phyloP scores from a whole-genome alignment of 2,113 vertebrate genomes.

The Pleuronectes platessa region DNA sequence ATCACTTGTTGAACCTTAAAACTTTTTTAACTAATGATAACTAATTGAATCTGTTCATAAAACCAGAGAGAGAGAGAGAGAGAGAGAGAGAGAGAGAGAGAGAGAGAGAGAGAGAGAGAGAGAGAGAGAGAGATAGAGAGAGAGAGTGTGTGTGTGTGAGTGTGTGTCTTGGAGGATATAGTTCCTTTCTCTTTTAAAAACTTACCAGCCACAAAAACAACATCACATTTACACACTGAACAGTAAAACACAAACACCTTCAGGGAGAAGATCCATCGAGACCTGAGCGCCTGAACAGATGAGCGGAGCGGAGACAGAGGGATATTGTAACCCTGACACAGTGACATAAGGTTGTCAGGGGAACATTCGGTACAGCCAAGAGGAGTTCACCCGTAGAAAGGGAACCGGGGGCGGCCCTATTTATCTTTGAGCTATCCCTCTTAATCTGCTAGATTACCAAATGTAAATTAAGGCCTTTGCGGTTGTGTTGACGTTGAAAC shows the following conservation, averaged over 20 bases:
- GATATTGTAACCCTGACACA: conserved; percentile 51
- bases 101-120: too few species aligned
- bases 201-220: not conserved
- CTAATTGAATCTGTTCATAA: too few species aligned
- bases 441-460: conserved; percentile 51
- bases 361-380: conserved; percentile 49
- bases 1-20: too few species aligned
- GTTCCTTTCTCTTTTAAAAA: not conserved
- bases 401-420: conserved; percentile 35
- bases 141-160: too few species aligned
- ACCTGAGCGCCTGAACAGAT: conserved; percentile 40
- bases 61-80: too few species aligned
- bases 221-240: not conserved
- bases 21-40: too few species aligned
- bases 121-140: too few species aligned
- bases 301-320: conserved; percentile 37
- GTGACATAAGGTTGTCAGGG: conserved; percentile 65
- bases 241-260: not conserved
- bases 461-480: conserved; percentile 47
- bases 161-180: not conserved
- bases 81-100: too few species aligned
- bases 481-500: conserved; percentile 8
- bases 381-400: conserved; percentile 46
- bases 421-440: conserved; percentile 58
- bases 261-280: not conserved